A percentile compares a stretch with the other conserved stretches of the same genome.
These are phyloP conservation scores for Lagocephalus sceleratus DNA, from an alignment of 2,797 vertebrate species.

Conservation along the genomic window DNA sequence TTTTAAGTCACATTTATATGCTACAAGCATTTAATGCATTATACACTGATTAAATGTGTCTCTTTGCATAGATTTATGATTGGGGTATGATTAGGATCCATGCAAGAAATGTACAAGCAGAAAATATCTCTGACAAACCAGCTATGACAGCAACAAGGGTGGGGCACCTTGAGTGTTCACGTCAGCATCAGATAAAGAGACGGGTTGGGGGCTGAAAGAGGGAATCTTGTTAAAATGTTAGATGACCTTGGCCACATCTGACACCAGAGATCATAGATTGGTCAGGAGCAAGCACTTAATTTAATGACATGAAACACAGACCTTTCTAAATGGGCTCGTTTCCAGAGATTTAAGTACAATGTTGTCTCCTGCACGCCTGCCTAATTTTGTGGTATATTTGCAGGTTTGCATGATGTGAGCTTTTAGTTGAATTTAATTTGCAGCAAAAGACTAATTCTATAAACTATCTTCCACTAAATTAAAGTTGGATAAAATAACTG, in stretches of 20 bases:
- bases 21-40: no score
- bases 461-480: not conserved
- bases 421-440: not conserved
- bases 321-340: slow-evolving; percentile 57
- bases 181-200: slow-evolving; percentile 65
- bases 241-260: slow-evolving; percentile 77
- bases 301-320: slow-evolving; percentile 77
- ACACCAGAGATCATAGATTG: slow-evolving; percentile 74
- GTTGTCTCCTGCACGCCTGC: slow-evolving; percentile 34
- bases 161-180: slow-evolving; percentile 66
- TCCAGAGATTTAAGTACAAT: slow-evolving; percentile 53
- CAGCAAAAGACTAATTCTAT: not conserved
- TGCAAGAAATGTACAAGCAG: slow-evolving; percentile 63
- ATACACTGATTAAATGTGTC: slow-evolving; percentile 24
- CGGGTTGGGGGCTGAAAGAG: slow-evolving; percentile 31
- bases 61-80: slow-evolving; percentile 64
- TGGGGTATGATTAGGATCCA: slow-evolving; percentile 46
- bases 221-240: slow-evolving; percentile 81
- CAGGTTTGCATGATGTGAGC: slow-evolving; percentile 11
- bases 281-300: slow-evolving; percentile 77
- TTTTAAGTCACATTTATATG: no score
- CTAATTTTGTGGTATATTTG: slow-evolving; percentile 23
- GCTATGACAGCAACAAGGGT: slow-evolving; percentile 47
- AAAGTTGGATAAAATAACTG: not conserved
- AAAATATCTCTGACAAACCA: slow-evolving; percentile 54